Percentiles rank a stretch among this genome's conserved stretches.
phyloP scores from a whole-genome alignment of 2,113 vertebrate species.

The Accipiter cooperii region DNA sequence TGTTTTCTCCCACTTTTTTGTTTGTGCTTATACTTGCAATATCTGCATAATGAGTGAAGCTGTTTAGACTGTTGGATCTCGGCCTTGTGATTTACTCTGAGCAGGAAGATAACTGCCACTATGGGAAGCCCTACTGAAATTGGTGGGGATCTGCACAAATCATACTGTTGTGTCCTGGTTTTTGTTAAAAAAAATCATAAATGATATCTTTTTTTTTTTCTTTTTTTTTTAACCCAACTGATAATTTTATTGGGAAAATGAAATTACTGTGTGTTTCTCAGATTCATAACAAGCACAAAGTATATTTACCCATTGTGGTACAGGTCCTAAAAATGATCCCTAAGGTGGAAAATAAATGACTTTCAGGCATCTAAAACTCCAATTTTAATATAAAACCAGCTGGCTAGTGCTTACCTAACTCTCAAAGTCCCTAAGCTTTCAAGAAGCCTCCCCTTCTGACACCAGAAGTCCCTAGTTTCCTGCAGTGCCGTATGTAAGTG shows the following conservation, averaged over 20 bases:
- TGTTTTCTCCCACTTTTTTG: neutral
- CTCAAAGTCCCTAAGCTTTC: neutral
- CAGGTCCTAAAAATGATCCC: neutral
- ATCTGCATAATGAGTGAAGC: neutral
- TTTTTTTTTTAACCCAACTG: neutral
- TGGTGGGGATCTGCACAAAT: neutral
- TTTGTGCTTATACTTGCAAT: neutral
- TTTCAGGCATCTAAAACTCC: neutral
- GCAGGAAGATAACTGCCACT: neutral
- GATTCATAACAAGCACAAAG: neutral
- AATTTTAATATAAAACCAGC: neutral
- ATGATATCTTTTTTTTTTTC: neutral
- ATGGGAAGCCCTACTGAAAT: neutral
- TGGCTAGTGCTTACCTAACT: neutral
- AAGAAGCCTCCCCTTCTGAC: neutral
- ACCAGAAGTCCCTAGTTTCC: neutral
- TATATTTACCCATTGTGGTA: neutral
- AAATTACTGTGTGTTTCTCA: neutral
- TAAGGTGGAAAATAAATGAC: neutral
- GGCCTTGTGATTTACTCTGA: neutral
- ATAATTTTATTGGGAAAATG: neutral
- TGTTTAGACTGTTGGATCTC: neutral
- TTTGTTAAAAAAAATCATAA: neutral
- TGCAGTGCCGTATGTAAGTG: neutral
- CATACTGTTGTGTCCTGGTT: neutral